These are phyloP conservation scores for Nephrocerus scutellatus DNA, from an alignment of 2,888 invertebrate genomes.

Conservation along the genomic window DNA sequence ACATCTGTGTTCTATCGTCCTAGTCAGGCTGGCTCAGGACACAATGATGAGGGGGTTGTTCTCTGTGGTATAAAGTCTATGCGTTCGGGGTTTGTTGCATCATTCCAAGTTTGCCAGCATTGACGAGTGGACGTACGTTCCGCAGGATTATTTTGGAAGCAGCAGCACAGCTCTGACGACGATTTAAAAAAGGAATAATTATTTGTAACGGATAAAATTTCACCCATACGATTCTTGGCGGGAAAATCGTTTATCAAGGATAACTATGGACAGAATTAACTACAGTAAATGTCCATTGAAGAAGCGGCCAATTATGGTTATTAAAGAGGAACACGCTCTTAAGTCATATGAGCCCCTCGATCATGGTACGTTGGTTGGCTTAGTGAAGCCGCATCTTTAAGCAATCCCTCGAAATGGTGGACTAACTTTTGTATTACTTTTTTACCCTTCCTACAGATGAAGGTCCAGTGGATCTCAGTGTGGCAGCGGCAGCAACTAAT, in stretches of 20 bases:
- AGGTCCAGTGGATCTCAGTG: constrained; percentile 42
- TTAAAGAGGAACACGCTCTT: constrained; percentile 16
- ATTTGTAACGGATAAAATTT: too few relatives aligned
- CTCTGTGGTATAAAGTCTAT: constrained; percentile 31
- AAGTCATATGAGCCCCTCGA: constrained; percentile 26
- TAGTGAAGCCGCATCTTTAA: not conserved
- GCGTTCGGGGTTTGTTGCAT: constrained; percentile 38
- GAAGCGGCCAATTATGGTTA: constrained; percentile 40
- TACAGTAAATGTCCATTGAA: constrained; percentile 46
- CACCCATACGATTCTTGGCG: too few relatives aligned
- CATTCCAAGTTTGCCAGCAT: too few relatives aligned
- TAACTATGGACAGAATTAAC: constrained; percentile 43
- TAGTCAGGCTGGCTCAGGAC: too few relatives aligned
- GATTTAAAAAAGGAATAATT: too few relatives aligned
- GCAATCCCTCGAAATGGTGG: too few relatives aligned
- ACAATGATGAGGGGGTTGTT: constrained; percentile 31
- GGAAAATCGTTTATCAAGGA: too few relatives aligned
- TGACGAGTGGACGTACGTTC: too few relatives aligned
- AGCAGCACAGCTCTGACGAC: too few relatives aligned
- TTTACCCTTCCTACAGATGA: constrained; percentile 36
- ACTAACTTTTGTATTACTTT: too few relatives aligned
- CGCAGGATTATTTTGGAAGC: too few relatives aligned
- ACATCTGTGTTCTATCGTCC: too few relatives aligned
- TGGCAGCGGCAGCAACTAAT: constrained; percentile 30
- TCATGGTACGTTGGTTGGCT: constrained; percentile 29